These are phyloP conservation scores for Mesochorus sp. DNA, from an alignment of 2,888 invertebrate species.

Conservation along the genomic window DNA sequence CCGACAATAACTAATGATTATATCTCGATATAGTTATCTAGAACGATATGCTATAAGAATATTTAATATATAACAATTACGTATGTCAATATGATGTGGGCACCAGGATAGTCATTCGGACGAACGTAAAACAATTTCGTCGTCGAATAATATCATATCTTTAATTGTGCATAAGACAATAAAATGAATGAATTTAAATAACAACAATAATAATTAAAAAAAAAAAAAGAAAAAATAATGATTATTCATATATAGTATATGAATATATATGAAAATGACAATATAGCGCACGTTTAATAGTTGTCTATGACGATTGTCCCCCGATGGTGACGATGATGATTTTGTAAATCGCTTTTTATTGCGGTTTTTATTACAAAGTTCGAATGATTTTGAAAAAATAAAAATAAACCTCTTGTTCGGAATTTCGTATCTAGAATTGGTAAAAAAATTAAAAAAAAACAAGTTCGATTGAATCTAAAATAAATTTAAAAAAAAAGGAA, in stretches of 20 bases:
- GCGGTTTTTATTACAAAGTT: neutral
- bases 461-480: no score
- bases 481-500: no score
- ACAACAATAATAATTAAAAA: neutral
- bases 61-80: constrained; percentile 50
- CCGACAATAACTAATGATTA: constrained; percentile 55
- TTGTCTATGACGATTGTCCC: constrained; percentile 31
- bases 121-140: constrained; percentile 34
- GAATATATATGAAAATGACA: constrained; percentile 41
- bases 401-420: no score
- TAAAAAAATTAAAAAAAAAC: no score
- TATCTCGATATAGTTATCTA: constrained; percentile 46
- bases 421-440: no score
- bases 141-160: constrained; percentile 60
- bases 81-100: constrained; percentile 66
- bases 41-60: constrained; percentile 44
- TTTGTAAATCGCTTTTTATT: neutral
- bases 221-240: neutral
- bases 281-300: constrained; percentile 61
- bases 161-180: constrained; percentile 67
- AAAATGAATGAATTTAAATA: constrained; percentile 48
- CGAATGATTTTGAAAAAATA: no score
- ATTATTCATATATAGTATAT: constrained; percentile 31
- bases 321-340: neutral
- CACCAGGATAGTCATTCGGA: constrained; percentile 57